These are phyloP conservation scores for Coenonympha glycerion DNA, from an alignment of 2,888 invertebrate genomes.

Conservation along the genomic window DNA sequence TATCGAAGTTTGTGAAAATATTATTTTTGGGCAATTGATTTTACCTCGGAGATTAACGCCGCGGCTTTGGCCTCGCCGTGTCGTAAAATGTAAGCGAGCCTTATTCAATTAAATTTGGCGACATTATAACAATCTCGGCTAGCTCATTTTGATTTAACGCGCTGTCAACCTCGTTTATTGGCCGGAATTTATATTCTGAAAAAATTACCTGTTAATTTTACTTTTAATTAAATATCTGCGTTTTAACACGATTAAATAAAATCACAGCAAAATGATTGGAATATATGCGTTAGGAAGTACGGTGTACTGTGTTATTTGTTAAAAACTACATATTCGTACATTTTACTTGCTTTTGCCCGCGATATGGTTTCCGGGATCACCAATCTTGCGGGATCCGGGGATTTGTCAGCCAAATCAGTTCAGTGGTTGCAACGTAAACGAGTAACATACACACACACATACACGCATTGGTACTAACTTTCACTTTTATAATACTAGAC, in stretches of 20 bases:
- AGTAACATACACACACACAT: no score
- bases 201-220: constrained; percentile 13
- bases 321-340: no score
- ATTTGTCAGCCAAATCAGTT: no score
- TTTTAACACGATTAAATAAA: background rate
- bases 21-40: constrained; percentile 73
- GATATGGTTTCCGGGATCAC: no score
- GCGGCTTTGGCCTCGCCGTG: constrained; percentile 57
- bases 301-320: no score
- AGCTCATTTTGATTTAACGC: constrained; percentile 57
- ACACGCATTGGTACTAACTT: no score
- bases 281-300: no score
- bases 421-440: no score
- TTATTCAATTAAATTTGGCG: constrained; percentile 73
- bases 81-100: constrained; percentile 72
- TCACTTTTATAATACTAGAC: no score
- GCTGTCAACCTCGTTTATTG: constrained; percentile 51
- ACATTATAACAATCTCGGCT: constrained; percentile 69
- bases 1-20: constrained; percentile 43
- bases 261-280: no score
- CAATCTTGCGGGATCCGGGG: no score
- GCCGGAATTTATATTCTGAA: constrained; percentile 41
- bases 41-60: constrained; percentile 66
- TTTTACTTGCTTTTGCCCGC: no score
- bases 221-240: constrained; percentile 2